Evolutionary conservation across 2,888 invertebrate species (phyloP).

Genomic region (Tinea pellionella): DNA sequence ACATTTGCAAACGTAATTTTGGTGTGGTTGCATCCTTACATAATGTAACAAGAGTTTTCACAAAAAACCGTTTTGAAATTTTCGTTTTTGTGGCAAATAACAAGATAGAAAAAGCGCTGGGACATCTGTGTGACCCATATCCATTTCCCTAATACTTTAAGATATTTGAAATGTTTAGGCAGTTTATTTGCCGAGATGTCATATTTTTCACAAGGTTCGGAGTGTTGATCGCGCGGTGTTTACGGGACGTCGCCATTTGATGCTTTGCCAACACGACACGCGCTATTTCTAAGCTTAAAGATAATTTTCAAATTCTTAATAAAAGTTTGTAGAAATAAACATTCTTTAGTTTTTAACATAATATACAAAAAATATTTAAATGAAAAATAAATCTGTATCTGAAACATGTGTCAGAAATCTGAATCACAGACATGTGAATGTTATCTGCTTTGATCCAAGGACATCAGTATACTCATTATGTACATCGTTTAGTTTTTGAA

Average conservation of each 20-base stretch:
- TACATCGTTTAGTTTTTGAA: too few relatives aligned
- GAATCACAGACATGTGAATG: background rate
- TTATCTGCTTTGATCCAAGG: background rate
- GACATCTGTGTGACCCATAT: conserved; percentile 21
- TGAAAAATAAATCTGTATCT: too few relatives aligned
- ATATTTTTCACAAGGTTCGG: conserved; percentile 40
- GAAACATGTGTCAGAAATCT: too few relatives aligned
- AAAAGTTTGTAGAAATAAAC: background rate
- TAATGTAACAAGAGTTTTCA: background rate
- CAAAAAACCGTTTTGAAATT: background rate
- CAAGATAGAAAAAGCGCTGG: background rate
- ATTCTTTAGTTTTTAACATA: background rate
- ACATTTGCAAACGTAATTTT: too few relatives aligned
- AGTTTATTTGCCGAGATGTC: conserved; percentile 45
- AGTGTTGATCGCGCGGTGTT: conserved; percentile 26
- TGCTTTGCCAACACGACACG: conserved; percentile 50
- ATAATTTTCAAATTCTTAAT: background rate
- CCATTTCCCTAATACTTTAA: conserved; percentile 25
- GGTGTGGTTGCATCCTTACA: too few relatives aligned
- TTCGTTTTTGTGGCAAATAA: background rate
- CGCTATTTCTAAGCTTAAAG: conserved; percentile 43
- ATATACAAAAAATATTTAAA: background rate
- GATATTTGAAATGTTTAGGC: conserved; percentile 29
- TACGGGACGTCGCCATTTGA: conserved; percentile 39
- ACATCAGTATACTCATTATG: too few relatives aligned